These are phyloP conservation scores for Chelonoidis abingdonii DNA, from an alignment of 2,113 vertebrate genomes.

Conservation along the genomic window DNA sequence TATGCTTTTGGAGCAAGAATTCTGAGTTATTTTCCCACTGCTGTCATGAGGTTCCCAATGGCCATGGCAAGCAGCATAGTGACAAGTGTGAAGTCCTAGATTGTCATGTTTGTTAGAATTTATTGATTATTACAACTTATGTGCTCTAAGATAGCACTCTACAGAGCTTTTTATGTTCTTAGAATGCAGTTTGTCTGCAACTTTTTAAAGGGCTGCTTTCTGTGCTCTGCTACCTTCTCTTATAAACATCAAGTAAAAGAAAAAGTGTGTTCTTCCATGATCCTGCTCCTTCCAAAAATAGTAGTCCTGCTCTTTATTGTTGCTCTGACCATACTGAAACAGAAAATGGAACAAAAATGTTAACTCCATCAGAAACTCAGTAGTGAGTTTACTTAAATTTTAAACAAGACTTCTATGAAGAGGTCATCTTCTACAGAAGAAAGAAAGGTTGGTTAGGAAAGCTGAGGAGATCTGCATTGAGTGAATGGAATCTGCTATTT, in stretches of 20 bases:
- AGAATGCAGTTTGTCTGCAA: background rate
- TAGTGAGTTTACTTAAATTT: background rate
- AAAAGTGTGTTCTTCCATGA: background rate
- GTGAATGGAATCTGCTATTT: background rate
- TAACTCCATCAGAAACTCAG: background rate
- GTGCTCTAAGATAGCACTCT: background rate
- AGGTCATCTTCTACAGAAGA: background rate
- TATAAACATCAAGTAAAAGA: no score
- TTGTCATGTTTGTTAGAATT: rapidly evolving
- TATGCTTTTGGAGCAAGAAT: background rate
- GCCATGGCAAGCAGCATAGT: rapidly evolving
- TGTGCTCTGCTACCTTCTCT: background rate
- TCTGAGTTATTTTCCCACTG: background rate
- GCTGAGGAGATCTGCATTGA: background rate
- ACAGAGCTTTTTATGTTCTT: background rate
- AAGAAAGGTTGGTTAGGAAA: background rate
- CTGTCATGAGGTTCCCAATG: background rate
- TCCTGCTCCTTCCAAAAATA: slow-evolving; percentile 5
- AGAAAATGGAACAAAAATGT: background rate
- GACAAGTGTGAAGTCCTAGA: rapidly evolving
- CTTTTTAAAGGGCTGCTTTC: background rate
- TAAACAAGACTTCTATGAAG: background rate
- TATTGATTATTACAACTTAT: background rate
- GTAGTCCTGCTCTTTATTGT: background rate
- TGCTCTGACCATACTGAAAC: background rate